Conservation (phyloP, 1,140 invertebrate species). For the Leguminivora glycinivorella region DNA sequence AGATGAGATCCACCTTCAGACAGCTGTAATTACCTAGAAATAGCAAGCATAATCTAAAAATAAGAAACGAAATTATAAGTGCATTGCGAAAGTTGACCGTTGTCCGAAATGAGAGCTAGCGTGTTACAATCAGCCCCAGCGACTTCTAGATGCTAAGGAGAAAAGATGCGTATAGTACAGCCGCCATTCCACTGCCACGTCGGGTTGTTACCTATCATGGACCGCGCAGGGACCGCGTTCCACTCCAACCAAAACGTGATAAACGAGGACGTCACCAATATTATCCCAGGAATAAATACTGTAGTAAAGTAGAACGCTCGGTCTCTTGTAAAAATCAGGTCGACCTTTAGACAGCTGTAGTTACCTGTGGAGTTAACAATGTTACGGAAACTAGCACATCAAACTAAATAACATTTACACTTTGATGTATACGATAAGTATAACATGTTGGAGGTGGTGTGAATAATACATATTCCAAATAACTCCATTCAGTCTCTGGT, state of each 20-base stretch:
- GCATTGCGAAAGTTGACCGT: constrained; percentile 34
- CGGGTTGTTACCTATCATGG: constrained; percentile 88
- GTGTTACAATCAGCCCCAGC: constrained; percentile 70
- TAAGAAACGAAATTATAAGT: constrained; percentile 51
- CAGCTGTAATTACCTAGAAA: constrained; percentile 96
- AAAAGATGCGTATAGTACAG: constrained; percentile 62
- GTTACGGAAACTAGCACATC: constrained; percentile 52
- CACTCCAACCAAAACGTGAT: constrained; percentile 96
- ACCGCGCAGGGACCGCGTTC: constrained; percentile 93
- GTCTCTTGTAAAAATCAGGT: constrained; percentile 89
- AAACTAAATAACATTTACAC: constrained; percentile 31
- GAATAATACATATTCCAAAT: constrained; percentile 65
- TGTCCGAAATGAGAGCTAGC: constrained; percentile 54
- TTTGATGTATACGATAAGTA: constrained; percentile 33
- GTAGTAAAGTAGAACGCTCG: constrained; percentile 94
- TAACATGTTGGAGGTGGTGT: constrained; percentile 42
- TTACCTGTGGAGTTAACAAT: constrained; percentile 84
- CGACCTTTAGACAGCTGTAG: constrained; percentile 93
- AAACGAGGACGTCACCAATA: constrained; percentile 94
- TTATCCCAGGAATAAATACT: constrained; percentile 94
- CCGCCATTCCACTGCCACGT: constrained; percentile 66
- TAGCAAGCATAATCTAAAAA: constrained; percentile 74
- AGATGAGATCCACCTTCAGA: constrained; percentile 93
- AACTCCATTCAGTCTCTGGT: constrained; percentile 79
- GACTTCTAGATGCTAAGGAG: constrained; percentile 58